Conservation (phyloP, 2,113 vertebrate genomes). For the Cottus gobio region DNA sequence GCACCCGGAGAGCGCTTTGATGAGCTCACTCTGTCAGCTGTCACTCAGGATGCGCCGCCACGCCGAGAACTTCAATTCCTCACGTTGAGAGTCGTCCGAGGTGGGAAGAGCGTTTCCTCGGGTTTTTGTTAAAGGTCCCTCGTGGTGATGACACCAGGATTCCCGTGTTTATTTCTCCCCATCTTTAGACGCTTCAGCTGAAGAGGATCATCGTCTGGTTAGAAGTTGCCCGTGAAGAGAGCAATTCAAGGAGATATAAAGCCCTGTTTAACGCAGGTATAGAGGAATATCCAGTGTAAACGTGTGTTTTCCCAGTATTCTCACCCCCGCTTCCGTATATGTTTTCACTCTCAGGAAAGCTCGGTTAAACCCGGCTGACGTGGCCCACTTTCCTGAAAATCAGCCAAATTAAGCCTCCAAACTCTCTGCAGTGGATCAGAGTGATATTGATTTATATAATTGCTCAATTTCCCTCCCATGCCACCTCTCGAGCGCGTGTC, state of each 20-base stretch:
- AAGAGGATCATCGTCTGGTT: not conserved
- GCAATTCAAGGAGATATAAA: not conserved
- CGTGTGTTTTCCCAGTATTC: constrained; percentile 18
- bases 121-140: constrained; percentile 5
- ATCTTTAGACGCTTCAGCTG: not conserved
- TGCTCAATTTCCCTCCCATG: constrained; percentile 49
- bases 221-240: constrained; percentile 5
- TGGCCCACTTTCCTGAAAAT: constrained; percentile 44
- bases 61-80: constrained; percentile 13
- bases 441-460: constrained; percentile 70
- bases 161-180: not conserved
- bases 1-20: constrained; percentile 69
- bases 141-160: not conserved
- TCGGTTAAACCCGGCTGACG: constrained; percentile 14
- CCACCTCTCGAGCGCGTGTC: constrained; percentile 38
- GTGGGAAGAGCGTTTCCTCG: constrained; percentile 1
- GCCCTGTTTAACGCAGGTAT: not conserved
- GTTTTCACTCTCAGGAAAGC: constrained; percentile 12
- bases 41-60: constrained; percentile 49
- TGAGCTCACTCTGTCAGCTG: constrained; percentile 66
- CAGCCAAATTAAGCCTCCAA: constrained; percentile 42
- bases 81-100: constrained; percentile 6
- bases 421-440: constrained; percentile 32
- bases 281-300: not conserved
- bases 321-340: not conserved